These are phyloP conservation scores for Caenorhabditis doughertyi DNA, from an alignment of 2,888 invertebrate genomes.

Conservation along the genomic window DNA sequence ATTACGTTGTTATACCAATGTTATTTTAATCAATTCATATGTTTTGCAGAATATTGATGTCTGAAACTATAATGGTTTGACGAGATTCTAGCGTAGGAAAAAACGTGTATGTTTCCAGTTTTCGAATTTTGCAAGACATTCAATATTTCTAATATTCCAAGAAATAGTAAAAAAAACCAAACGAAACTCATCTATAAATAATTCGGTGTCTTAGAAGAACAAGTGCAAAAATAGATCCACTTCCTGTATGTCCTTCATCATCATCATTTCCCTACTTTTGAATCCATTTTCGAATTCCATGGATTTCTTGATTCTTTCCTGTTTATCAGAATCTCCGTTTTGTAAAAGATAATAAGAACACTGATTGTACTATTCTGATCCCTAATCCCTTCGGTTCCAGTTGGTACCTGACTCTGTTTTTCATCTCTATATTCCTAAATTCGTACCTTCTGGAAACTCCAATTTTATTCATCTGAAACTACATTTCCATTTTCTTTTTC, in stretches of 20 bases:
- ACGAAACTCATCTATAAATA: neutral
- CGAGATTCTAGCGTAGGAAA: no score
- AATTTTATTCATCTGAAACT: slow-evolving; percentile 29
- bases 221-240: slow-evolving; percentile 1
- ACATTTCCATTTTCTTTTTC: slow-evolving; percentile 24
- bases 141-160: neutral
- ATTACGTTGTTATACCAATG: no score
- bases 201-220: neutral
- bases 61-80: no score
- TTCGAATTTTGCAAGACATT: no score
- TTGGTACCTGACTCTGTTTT: neutral
- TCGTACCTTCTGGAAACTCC: slow-evolving; percentile 6
- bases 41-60: no score
- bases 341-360: neutral
- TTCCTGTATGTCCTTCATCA: neutral
- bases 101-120: no score
- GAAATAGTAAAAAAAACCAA: neutral
- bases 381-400: neutral
- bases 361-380: neutral
- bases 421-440: neutral
- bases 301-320: no score
- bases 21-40: no score
- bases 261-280: neutral
- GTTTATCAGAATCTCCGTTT: no score
- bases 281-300: no score